Percentiles rank a stretch among this genome's conserved stretches.
Evolutionary conservation across 1,140 invertebrate species (phyloP).

Genomic region (Musca domestica): DNA sequence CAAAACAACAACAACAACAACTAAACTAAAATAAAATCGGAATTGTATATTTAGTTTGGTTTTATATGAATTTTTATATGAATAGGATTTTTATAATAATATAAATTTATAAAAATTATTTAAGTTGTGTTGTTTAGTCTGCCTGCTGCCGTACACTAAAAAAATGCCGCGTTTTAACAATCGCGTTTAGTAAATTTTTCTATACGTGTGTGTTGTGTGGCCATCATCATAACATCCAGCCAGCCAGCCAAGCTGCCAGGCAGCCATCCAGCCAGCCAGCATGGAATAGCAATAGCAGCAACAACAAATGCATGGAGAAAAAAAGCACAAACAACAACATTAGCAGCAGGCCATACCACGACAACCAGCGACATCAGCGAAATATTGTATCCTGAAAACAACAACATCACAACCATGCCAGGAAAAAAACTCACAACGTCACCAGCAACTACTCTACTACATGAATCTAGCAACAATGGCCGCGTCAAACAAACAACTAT

Average conservation of each 20-base stretch:
- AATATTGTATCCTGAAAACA: conserved; percentile 9
- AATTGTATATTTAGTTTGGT: too few relatives aligned
- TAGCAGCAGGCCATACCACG: too few relatives aligned
- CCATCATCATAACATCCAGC: conserved; percentile 9
- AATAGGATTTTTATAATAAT: neutral
- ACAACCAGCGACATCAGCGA: neutral
- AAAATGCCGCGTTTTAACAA: conserved; percentile 21
- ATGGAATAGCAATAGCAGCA: too few relatives aligned
- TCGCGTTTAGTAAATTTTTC: conserved; percentile 21
- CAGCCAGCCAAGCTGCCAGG: too few relatives aligned
- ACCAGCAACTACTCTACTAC: neutral
- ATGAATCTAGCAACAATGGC: neutral
- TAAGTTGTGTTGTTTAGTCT: conserved; percentile 17
- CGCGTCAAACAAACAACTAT: neutral
- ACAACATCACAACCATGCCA: neutral
- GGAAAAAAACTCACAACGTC: too few relatives aligned
- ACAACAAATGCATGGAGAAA: too few relatives aligned
- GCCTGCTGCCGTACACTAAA: conserved; percentile 21
- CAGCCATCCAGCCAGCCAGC: too few relatives aligned
- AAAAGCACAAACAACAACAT: too few relatives aligned
- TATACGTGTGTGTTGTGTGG: conserved; percentile 9
- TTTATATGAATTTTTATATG: too few relatives aligned
- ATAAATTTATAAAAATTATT: conserved; percentile 13
- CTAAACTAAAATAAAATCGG: too few relatives aligned
- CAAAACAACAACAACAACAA: too few relatives aligned